phyloP scores from a whole-genome alignment of 2,888 invertebrate genomes.

The Cephus pulcher region DNA sequence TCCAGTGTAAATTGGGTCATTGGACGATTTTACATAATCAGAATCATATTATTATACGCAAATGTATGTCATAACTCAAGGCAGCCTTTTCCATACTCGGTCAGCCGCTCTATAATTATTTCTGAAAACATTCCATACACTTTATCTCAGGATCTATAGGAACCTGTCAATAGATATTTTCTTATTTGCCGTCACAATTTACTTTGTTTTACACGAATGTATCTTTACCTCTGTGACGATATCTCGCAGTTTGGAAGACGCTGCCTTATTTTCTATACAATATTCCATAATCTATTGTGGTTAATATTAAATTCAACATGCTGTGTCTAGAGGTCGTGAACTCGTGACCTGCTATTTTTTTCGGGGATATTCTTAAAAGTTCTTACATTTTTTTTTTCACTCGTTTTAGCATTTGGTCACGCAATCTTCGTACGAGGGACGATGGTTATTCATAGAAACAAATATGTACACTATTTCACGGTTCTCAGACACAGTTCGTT shows the following conservation, averaged over 20 bases:
- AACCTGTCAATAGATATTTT: not conserved
- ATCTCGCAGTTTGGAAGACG: not conserved
- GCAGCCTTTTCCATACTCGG: not conserved
- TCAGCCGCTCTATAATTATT: not conserved
- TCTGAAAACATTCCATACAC: not conserved
- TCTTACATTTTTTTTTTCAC: not conserved
- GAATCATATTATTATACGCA: not conserved
- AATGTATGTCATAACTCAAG: not conserved
- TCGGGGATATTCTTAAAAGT: not conserved
- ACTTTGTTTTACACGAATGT: constrained; percentile 3
- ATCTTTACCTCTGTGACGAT: not conserved
- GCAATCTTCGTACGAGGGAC: not conserved
- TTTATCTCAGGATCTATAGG: constrained; percentile 11
- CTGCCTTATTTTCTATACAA: not conserved
- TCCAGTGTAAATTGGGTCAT: not conserved
- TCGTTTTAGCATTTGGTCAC: not conserved
- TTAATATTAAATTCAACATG: not conserved
- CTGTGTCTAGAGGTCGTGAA: not conserved
- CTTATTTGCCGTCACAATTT: constrained; percentile 16
- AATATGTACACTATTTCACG: not conserved
- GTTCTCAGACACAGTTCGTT: not conserved
- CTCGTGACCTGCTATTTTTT: not conserved
- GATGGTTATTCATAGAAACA: not conserved
- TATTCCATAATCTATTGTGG: not conserved
- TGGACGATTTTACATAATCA: not conserved